These are phyloP conservation scores for Smutsia temminckii DNA, from an alignment of 2,797 vertebrate genomes.

Conservation along the genomic window DNA sequence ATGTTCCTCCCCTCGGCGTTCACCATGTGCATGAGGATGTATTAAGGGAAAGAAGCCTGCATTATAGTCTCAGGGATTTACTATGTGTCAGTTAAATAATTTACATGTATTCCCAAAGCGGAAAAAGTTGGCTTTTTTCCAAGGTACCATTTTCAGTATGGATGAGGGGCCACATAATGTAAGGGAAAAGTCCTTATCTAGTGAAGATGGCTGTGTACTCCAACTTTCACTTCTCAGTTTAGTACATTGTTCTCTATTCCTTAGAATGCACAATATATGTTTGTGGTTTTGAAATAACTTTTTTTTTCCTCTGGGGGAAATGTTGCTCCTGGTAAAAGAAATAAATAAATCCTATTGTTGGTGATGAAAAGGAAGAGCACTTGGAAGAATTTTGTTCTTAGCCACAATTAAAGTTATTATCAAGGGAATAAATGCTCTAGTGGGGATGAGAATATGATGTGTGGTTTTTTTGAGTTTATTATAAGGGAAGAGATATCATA, in stretches of 20 bases:
- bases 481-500: not conserved
- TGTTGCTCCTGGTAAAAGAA: not conserved
- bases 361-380: not conserved
- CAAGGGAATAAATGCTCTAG: not conserved
- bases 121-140: not conserved
- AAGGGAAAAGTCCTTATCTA: not conserved
- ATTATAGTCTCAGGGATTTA: not conserved
- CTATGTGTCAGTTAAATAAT: not conserved
- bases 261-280: not conserved
- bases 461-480: not conserved
- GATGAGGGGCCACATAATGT: fast-evolving
- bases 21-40: not conserved
- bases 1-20: not conserved
- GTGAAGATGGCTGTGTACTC: no score
- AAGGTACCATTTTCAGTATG: not conserved
- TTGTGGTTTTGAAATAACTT: not conserved
- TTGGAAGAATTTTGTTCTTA: not conserved
- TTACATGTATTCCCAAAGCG: not conserved
- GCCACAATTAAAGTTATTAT: not conserved
- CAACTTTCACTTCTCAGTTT: not conserved
- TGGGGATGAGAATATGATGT: not conserved
- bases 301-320: not conserved
- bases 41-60: not conserved
- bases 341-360: not conserved
- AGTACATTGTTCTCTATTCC: not conserved